phyloP scores from a whole-genome alignment of 2,113 vertebrate species.

The Guaruba guarouba region DNA sequence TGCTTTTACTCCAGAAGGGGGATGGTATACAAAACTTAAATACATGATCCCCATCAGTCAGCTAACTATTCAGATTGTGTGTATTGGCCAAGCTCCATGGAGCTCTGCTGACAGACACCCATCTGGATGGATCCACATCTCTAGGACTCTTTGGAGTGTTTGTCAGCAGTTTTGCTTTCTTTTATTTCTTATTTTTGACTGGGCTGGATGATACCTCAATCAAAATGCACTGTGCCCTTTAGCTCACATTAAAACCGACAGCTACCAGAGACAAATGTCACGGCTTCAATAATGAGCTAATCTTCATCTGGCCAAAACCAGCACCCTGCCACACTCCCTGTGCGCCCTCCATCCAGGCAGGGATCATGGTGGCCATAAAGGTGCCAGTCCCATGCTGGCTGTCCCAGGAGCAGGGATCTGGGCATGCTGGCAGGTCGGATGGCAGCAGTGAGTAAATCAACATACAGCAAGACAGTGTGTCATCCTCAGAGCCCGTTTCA shows the following conservation, averaged over 20 bases:
- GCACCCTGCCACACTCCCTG: background rate
- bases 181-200: background rate
- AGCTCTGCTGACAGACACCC: background rate
- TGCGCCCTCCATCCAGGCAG: background rate
- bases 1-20: background rate
- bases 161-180: background rate
- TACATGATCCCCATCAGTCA: background rate
- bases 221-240: background rate
- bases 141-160: background rate
- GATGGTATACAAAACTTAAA: background rate
- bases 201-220: background rate
- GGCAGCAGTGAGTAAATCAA: background rate
- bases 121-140: background rate
- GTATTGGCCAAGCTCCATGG: rapidly evolving
- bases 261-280: background rate
- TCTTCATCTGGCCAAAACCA: background rate
- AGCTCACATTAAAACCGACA: background rate
- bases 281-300: background rate
- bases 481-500: background rate
- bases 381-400: background rate
- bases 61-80: background rate
- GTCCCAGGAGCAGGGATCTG: background rate
- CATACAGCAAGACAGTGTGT: background rate
- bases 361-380: background rate
- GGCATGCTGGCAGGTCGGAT: background rate